These are phyloP conservation scores for Cettia cetti DNA, from an alignment of 2,113 vertebrate species.

Conservation along the genomic window DNA sequence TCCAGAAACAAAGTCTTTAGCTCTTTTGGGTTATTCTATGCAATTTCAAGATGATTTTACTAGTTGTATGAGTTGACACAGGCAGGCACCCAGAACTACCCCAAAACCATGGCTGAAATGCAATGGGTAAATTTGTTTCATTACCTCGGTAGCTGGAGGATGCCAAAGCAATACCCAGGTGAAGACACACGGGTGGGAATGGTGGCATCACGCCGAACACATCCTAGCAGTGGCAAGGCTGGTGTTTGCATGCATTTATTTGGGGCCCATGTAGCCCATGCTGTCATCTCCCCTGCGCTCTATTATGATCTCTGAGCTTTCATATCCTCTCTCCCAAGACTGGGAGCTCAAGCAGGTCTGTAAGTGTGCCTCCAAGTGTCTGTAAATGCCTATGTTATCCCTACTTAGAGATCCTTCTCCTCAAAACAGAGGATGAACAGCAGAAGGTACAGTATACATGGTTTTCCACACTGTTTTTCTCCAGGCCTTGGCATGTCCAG, in stretches of 20 bases:
- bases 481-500: neutral
- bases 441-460: neutral
- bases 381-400: neutral
- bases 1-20: neutral
- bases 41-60: neutral
- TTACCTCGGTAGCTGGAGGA: neutral
- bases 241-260: neutral
- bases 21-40: neutral
- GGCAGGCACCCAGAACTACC: neutral
- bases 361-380: neutral
- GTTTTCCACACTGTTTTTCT: neutral
- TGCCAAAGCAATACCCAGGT: neutral
- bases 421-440: neutral
- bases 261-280: accelerated
- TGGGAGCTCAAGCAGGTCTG: neutral
- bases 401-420: neutral
- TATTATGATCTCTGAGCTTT: neutral
- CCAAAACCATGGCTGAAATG: neutral
- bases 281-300: neutral
- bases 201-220: neutral
- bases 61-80: neutral
- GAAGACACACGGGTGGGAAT: neutral
- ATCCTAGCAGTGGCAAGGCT: neutral
- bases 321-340: neutral
- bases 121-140: neutral